Evolutionary conservation across 2,888 invertebrate genomes (phyloP).

Genomic region (Eilema caniola): DNA sequence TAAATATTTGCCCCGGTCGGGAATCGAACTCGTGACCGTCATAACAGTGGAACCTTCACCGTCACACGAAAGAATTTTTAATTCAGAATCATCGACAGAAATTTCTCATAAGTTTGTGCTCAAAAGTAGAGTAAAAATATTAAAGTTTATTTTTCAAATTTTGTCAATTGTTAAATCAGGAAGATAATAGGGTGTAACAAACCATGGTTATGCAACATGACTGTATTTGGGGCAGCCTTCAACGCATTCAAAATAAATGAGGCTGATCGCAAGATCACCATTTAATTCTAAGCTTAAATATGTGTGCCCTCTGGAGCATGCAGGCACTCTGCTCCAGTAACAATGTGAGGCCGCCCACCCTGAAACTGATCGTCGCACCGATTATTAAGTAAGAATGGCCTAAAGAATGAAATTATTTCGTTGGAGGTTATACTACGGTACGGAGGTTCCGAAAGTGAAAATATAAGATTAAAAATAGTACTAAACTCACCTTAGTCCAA

Average conservation of each 20-base stretch:
- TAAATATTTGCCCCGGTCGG: too few species aligned
- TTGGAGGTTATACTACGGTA: not conserved
- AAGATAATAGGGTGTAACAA: not conserved
- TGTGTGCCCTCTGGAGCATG: not conserved
- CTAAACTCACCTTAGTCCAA: too few species aligned
- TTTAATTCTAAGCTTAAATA: not conserved
- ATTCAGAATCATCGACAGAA: too few species aligned
- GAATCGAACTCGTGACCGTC: too few species aligned
- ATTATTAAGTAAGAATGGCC: not conserved
- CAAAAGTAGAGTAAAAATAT: too few species aligned
- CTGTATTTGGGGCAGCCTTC: not conserved
- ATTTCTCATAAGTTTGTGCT: too few species aligned
- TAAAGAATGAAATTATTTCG: not conserved
- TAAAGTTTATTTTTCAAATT: not conserved
- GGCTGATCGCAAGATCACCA: not conserved
- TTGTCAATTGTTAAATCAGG: not conserved
- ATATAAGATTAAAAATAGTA: too few species aligned
- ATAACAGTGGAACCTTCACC: too few species aligned
- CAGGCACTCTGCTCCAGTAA: slow-evolving; percentile 4
- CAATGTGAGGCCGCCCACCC: not conserved
- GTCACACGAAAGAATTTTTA: too few species aligned
- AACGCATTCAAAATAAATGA: not conserved
- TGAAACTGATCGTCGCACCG: slow-evolving; percentile 1
- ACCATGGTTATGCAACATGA: not conserved
- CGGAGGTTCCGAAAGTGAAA: not conserved